These are phyloP conservation scores for Stenodema calcarata DNA, from an alignment of 2,888 invertebrate genomes.

Conservation along the genomic window DNA sequence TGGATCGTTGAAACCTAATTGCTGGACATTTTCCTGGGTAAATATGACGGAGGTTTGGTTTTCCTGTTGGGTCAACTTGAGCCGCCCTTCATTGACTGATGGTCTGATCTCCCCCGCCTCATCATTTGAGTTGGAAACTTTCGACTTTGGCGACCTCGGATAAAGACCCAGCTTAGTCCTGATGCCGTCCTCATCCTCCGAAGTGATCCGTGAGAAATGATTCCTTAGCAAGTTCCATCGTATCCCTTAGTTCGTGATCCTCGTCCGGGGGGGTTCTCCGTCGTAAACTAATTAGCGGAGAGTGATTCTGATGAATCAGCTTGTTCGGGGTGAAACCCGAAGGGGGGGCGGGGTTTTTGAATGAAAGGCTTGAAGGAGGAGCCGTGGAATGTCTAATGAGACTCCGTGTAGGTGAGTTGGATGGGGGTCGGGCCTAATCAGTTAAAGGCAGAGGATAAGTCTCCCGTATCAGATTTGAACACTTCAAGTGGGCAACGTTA, in stretches of 20 bases:
- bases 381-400: not conserved
- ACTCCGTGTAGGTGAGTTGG: not conserved
- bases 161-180: not conserved
- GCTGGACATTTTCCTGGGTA: too few relatives aligned
- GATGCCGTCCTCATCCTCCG: not conserved
- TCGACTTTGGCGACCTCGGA: not conserved
- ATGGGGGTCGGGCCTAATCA: not conserved
- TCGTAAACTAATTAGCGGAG: not conserved
- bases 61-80: not conserved
- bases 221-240: not conserved
- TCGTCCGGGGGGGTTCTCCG: not conserved
- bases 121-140: not conserved
- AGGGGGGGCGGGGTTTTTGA: not conserved
- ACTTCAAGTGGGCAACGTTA: not conserved
- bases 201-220: not conserved
- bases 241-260: not conserved
- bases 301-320: not conserved
- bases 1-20: too few relatives aligned
- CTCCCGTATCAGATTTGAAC: not conserved
- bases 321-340: not conserved
- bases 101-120: not conserved
- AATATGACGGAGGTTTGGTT: too few relatives aligned
- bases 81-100: not conserved
- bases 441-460: not conserved
- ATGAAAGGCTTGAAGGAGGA: not conserved